Conservation (phyloP, 2,888 invertebrate genomes). For the Nemurella pictetii region DNA sequence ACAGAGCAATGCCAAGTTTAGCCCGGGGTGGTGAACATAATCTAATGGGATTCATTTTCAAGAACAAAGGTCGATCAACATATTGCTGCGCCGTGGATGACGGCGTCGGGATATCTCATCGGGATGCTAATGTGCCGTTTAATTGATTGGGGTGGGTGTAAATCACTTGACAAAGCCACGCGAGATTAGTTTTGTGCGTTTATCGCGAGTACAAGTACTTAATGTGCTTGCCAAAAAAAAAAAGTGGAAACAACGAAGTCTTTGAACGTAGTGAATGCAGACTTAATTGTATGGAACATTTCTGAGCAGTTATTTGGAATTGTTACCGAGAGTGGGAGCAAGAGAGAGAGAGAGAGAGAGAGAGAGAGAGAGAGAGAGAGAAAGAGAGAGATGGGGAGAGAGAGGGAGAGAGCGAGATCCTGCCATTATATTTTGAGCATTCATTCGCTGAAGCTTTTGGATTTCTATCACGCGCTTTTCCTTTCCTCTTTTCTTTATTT, state of each 20-base stretch:
- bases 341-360: constrained; percentile 23
- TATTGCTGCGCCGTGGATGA: not conserved
- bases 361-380: constrained; percentile 29
- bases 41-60: not conserved
- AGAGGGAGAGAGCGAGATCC: constrained; percentile 16
- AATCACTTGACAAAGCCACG: not conserved
- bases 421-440: not conserved
- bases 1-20: not conserved
- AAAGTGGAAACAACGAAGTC: not conserved
- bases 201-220: not conserved
- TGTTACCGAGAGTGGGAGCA: constrained; percentile 12
- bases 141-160: not conserved
- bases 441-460: not conserved
- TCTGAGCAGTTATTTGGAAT: constrained; percentile 6
- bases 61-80: not conserved
- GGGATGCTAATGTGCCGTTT: not conserved
- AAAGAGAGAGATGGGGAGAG: constrained; percentile 10
- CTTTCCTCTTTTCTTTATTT: not conserved
- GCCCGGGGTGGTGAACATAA: not conserved
- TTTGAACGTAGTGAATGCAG: not conserved
- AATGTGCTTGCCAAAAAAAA: not conserved
- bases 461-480: not conserved
- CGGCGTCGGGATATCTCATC: not conserved
- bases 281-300: not conserved
- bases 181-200: not conserved